A percentile compares a stretch with the other conserved stretches of the same genome.
Evolutionary conservation across 2,113 vertebrate species (phyloP).

Genomic region (Charadrius vociferus): DNA sequence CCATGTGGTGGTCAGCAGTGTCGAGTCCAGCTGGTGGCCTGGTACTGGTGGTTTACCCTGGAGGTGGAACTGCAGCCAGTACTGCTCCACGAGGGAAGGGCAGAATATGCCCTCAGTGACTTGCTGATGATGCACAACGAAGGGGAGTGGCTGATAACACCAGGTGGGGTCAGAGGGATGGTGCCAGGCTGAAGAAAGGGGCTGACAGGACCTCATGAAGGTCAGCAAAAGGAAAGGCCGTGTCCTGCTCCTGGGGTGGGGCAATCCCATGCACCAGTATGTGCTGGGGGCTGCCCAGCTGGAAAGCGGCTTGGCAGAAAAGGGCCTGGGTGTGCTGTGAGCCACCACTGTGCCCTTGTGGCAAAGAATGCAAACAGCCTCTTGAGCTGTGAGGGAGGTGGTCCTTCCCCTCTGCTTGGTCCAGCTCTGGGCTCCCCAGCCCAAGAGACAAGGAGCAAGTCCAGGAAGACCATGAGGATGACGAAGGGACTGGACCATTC

Average conservation of each 20-base stretch:
- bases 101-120: fast-evolving
- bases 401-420: not conserved
- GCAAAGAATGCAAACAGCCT: not conserved
- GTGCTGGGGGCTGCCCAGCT: not conserved
- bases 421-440: not conserved
- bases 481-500: not conserved
- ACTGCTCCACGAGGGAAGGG: not conserved
- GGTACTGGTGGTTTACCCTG: fast-evolving
- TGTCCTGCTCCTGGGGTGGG: fast-evolving
- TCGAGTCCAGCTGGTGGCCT: no score
- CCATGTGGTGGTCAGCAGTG: fast-evolving
- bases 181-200: not conserved
- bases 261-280: fast-evolving
- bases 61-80: fast-evolving
- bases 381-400: not conserved
- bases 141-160: not conserved
- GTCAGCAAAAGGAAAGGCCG: not conserved
- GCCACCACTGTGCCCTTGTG: not conserved
- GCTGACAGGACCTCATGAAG: not conserved
- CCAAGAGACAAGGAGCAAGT: not conserved
- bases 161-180: fast-evolving
- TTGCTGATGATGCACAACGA: fast-evolving
- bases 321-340: not conserved
- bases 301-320: fast-evolving
- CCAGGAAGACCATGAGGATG: not conserved